Base-by-base conservation (phyloP, 2,888 invertebrate species). In the Ochlodes sylvanus region DNA sequence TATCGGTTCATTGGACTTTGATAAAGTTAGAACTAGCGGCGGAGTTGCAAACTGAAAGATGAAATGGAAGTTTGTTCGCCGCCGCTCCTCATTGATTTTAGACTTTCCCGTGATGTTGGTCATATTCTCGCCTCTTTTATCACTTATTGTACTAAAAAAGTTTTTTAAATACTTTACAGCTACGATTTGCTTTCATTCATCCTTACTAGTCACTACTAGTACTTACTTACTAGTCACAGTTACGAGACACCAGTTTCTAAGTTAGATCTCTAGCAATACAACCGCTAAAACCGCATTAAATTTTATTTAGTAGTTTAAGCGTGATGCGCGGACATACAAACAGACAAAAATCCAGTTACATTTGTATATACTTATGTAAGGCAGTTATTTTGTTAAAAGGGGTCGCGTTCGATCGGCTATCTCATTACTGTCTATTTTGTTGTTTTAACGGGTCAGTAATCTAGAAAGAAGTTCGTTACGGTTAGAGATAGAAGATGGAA, bases 1-100 rank as follows among this genome's bases (percentile, higher is more conserved):
- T 9, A 38, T 12, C 15, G 12, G 60, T 15, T 60, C 56, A 56
- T 47, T 56, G 63, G 15, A 14, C 27, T 56, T 64, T 54, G 38
- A 52, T 42, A 47, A 52, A 64, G 44, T 56, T 64, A 17, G 34
- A 56, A 42, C 21, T 44, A 14, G 56, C 44, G 27, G 47, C 44
- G 27, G 32, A 64, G 56, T 64, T 64, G 5, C 56, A 14, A 63
- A 64, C 64, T 56, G n/a, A 56, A 63, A 56, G 56, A 56, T 64
- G 56, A 64, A 57, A 56, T 47, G 56, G 42, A 27, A 61, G 47
- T 56, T 47, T 57, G 47, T 47, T 34, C 12, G 14, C 52, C 5
- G 9, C 9, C 14, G 3, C 21, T 21, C 12, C 7, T 38, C 38
- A 21, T 52, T 52, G 21, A 52, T 52, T 52, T 21, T 21, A 12